phyloP scores from a whole-genome alignment of 1,140 invertebrate genomes.

The Hyphantria cunea region DNA sequence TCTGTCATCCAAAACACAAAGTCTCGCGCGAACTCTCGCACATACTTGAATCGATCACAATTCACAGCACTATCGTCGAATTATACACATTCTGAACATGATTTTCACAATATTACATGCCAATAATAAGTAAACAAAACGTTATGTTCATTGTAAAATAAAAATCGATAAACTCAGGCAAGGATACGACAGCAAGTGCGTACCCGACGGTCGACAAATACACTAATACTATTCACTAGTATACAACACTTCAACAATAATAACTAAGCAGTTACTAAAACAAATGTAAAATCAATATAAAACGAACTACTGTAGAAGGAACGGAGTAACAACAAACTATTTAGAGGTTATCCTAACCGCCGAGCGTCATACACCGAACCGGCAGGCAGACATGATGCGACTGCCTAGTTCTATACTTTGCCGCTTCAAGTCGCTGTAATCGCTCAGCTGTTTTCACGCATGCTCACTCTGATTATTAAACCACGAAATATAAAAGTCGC shows the following conservation, averaged over 20 bases:
- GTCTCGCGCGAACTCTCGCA: slow-evolving; percentile 73
- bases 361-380: slow-evolving; percentile 69
- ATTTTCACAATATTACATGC: slow-evolving; percentile 58
- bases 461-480: slow-evolving; percentile 51
- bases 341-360: slow-evolving; percentile 66
- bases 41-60: slow-evolving; percentile 77
- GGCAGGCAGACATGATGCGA: slow-evolving; percentile 79
- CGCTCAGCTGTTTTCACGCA: slow-evolving; percentile 79
- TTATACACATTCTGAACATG: slow-evolving; percentile 59
- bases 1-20: slow-evolving; percentile 79
- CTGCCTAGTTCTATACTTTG: slow-evolving; percentile 66
- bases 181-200: slow-evolving; percentile 62
- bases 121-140: slow-evolving; percentile 77
- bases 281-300: slow-evolving; percentile 48
- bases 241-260: slow-evolving; percentile 47
- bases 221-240: slow-evolving; percentile 42
- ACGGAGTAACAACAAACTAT: slow-evolving; percentile 64
- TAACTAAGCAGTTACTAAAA: slow-evolving; percentile 52
- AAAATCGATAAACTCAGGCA: slow-evolving; percentile 77
- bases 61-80: slow-evolving; percentile 66
- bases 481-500: slow-evolving; percentile 45
- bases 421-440: slow-evolving; percentile 61
- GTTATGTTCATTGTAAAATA: slow-evolving; percentile 75
- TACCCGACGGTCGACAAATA: slow-evolving; percentile 39
- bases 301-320: slow-evolving; percentile 56